These are phyloP conservation scores for Dendrocincla fuliginosa DNA, from an alignment of 2,797 vertebrate genomes.

Conservation along the genomic window DNA sequence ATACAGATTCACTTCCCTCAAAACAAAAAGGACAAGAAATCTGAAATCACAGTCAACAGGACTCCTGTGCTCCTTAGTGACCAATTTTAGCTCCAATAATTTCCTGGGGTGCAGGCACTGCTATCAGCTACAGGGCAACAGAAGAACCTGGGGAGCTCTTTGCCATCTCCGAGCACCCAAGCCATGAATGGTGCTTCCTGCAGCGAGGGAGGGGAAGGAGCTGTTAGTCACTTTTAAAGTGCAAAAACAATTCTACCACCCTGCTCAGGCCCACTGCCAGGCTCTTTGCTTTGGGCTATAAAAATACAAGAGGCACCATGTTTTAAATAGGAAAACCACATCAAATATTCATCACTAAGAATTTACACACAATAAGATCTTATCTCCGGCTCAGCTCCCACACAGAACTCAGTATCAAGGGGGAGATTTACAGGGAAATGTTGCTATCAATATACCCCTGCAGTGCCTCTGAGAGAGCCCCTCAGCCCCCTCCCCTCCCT, in stretches of 20 bases:
- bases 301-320: neutral
- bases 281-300: neutral
- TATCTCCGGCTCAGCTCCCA: neutral
- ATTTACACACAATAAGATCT: neutral
- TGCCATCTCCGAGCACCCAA: accelerated
- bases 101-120: neutral
- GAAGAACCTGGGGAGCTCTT: neutral
- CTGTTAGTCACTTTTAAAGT: neutral
- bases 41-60: neutral
- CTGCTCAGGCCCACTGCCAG: neutral
- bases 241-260: neutral
- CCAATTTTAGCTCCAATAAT: neutral
- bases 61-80: neutral
- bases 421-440: neutral
- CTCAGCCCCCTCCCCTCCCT: neutral
- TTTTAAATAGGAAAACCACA: neutral
- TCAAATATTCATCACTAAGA: neutral
- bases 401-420: neutral
- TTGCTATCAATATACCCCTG: neutral
- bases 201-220: neutral
- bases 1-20: neutral
- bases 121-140: neutral
- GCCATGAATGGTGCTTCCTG: neutral
- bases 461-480: neutral
- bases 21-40: neutral